Conservation (phyloP, 2,888 invertebrate species). For the Ctenicera cuprea region DNA sequence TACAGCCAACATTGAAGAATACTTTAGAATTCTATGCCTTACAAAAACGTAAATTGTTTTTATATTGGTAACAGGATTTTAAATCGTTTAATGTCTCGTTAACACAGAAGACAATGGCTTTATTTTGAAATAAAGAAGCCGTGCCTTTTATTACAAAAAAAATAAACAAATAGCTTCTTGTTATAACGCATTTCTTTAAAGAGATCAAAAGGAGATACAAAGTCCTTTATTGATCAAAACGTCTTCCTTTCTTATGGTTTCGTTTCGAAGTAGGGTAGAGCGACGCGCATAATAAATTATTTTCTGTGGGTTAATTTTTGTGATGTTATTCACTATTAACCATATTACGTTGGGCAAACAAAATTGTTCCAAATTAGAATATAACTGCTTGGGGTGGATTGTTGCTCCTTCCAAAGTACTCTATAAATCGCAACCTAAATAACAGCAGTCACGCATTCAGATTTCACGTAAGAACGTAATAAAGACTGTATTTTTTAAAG, state of each 20-base stretch:
- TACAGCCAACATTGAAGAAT: no score
- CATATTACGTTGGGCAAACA: neutral
- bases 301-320: conserved; percentile 6
- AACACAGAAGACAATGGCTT: no score
- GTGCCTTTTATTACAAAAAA: no score
- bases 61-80: no score
- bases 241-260: neutral
- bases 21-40: no score
- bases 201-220: neutral
- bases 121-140: no score
- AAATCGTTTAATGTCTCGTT: no score
- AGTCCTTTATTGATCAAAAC: conserved; percentile 13
- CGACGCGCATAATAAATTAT: neutral
- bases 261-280: neutral
- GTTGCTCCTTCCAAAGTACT: conserved; percentile 7
- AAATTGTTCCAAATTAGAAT: neutral
- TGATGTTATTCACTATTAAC: conserved; percentile 3
- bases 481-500: neutral
- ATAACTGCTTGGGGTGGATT: neutral
- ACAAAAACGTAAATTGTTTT: no score
- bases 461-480: neutral
- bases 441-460: conserved; percentile 10
- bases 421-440: conserved; percentile 17
- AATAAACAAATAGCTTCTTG: no score
- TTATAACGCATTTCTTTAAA: no score